Evolutionary conservation across 2,888 invertebrate species (phyloP), one percentile per base, ranked within the genome.

Genomic region (Cheilosia variabilis): DNA sequence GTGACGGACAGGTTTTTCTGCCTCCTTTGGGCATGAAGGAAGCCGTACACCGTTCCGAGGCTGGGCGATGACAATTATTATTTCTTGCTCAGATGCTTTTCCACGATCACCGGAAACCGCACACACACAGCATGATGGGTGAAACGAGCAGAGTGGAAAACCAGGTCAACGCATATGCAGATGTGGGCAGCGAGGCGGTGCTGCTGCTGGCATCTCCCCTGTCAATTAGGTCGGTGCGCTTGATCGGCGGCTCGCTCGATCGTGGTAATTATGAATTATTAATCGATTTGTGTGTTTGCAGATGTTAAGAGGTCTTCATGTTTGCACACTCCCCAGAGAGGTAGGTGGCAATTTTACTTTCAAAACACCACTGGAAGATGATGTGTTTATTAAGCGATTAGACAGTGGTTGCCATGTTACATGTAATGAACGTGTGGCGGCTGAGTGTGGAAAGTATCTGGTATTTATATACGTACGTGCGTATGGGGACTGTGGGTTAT

Each of bases 311-410:
- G 13, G 50, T 15, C 24, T 24, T 15, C 15, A 13, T 22, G 24
- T 52, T 52, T 24, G 13, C 52, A 27, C 13, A 52, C 5, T n/a
- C 45, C 17, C 13, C 15, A 15, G 10, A 17, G 17, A 19, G n/a
- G 17, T n/a, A 34, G 57, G 57, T 57, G 34, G 37, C 13, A 53
- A 53, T 57, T 57, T 57, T 37, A 15, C 57, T 57, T 57, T 57
- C 34, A 57, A 57, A 37, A n/a, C 2, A 13, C 15, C 7, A 5
- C 10, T 31, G 17, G 10, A 47, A 37, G 62, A 60, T 19, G 60
- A 77, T 72, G 55, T 83, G 43, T 79, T 78, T 79, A 83, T 78
- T 79, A 63, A 79, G 69, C 45, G 62, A 83, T 69, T 69, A 79
- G 58, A 63, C 50, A 45, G 31, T 76, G 57, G 65, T 55, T 65